Percentiles rank a stretch among this genome's conserved stretches.
These are phyloP conservation scores for Phrynosoma platyrhinos DNA, from an alignment of 2,113 vertebrate species.

Conservation along the genomic window DNA sequence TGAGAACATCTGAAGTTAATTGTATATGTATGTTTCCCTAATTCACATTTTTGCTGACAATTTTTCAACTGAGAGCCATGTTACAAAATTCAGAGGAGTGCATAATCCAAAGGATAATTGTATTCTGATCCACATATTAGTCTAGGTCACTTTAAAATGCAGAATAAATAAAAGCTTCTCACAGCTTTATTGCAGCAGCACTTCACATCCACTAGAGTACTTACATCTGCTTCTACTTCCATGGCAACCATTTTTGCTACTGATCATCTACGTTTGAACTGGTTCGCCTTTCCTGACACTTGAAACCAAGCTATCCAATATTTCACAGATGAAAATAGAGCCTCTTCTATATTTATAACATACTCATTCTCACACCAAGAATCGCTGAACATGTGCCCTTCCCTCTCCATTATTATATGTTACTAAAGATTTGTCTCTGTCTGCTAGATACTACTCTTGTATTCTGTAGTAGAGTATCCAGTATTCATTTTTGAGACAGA, in stretches of 20 bases:
- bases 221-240: constrained; percentile 5
- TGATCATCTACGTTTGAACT: neutral
- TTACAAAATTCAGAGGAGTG: neutral
- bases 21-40: neutral
- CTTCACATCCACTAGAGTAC: neutral
- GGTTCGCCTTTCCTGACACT: neutral
- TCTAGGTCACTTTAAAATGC: neutral
- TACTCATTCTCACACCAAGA: neutral
- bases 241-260: constrained; percentile 8
- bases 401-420: neutral
- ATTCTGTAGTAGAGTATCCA: neutral
- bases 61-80: neutral
- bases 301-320: neutral
- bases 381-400: neutral
- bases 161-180: neutral
- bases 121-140: neutral
- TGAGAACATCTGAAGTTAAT: neutral
- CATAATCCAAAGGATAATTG: neutral
- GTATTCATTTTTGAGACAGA: neutral
- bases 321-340: neutral
- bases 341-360: neutral
- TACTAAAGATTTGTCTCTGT: neutral
- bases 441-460: neutral
- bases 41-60: neutral
- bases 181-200: neutral